Base-by-base conservation (phyloP, 2,888 invertebrate species). In the Bellardia pandia region DNA sequence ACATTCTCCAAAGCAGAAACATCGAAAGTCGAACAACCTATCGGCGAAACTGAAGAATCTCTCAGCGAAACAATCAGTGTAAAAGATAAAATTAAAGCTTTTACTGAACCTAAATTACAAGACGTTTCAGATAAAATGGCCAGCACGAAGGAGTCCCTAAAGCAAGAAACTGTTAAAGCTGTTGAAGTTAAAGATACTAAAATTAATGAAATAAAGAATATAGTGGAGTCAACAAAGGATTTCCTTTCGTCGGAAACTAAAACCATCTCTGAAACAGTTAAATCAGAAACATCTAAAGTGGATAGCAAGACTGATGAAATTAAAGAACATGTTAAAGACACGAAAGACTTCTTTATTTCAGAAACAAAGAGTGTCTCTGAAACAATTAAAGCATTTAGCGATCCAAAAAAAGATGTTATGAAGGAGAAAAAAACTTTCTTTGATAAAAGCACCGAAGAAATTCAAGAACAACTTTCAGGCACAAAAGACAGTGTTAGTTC, bases 11-110 rank as follows among this genome's bases (percentile, higher is more conserved):
- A 71, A 53, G 53, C 40, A 33, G 78, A 86, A 60, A 72, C 77
- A 13, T 33, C 58, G 13, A 78, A 48, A 74, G 37, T 40, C 11
- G 71, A 66, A n/a, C 62, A 83, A 23, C 0, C n/a, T 1, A 6
- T 78, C n/a, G 69, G 56, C 11, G 74, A 56, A 16, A 74, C 53
- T 30, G 78, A 86, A 71, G 48, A 62, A 33, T 33, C 42, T 48
- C 2, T 13, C 4, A 75, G 37, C 4, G 78, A 88, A 69, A 56
- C 33, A 9, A 11, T 53, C 3, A 82, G 45, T 9, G 86, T 85
- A 16, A 85, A 83, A 42, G 79, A 85, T 68, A 85, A 85, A 81
- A 85, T 85, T 14, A 85, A 75, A 53, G 45, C 78, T 6, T 87
- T 85, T 42, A 69, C 81, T n/a, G 86, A 84, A 16, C 66, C 76